phyloP scores from a whole-genome alignment of 2,113 vertebrate genomes.

The Aegithalos caudatus region DNA sequence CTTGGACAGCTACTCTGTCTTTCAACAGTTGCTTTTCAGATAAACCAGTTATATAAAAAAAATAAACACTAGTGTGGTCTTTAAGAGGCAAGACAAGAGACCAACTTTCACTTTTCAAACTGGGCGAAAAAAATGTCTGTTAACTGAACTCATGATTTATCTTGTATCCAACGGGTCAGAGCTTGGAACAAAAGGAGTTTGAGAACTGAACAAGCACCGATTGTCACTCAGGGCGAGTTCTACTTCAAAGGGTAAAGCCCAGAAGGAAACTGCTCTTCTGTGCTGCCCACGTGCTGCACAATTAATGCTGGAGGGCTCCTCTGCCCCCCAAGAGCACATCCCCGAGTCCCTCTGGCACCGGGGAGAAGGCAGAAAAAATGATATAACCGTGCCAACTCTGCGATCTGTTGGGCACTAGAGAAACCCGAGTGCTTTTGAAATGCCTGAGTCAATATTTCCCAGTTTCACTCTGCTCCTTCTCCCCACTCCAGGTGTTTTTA shows the following conservation, averaged over 20 bases:
- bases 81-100: neutral
- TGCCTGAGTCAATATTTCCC: neutral
- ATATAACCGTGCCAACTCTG: neutral
- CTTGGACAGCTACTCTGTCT: neutral
- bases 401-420: neutral
- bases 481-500: neutral
- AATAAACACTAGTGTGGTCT: neutral
- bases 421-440: neutral
- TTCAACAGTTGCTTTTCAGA: neutral
- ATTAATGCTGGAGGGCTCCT: neutral
- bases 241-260: neutral
- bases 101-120: neutral
- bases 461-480: neutral
- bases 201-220: neutral
- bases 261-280: neutral
- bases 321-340: neutral
- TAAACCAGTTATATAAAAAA: neutral
- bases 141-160: neutral
- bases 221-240: slow-evolving; percentile 1
- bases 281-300: neutral
- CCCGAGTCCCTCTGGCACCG: neutral
- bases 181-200: slow-evolving; percentile 23
- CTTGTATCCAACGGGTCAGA: neutral
- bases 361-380: neutral
- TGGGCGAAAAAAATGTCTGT: neutral